Conservation (phyloP, 1,140 invertebrate genomes). For the Micrasema longulum region DNA sequence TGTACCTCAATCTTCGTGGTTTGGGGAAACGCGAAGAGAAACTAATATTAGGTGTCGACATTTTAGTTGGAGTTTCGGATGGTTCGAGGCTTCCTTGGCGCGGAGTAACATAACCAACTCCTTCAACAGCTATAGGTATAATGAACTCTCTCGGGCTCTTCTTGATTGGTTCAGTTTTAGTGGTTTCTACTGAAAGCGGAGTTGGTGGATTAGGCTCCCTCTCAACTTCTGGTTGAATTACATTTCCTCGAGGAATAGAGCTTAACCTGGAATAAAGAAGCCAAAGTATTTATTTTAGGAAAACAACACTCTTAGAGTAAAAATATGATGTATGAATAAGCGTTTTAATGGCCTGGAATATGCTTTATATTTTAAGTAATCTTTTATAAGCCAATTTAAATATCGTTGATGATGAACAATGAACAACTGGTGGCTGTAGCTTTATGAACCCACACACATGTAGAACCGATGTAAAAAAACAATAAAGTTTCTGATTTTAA, state of each 20-base stretch:
- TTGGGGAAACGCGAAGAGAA: constrained; percentile 54
- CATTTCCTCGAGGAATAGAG: constrained; percentile 44
- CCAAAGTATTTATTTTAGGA: not conserved
- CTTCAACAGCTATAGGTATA: constrained; percentile 91
- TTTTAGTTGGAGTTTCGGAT: constrained; percentile 69
- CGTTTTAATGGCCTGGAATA: too few species aligned
- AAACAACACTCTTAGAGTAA: too few species aligned
- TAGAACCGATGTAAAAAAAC: too few species aligned
- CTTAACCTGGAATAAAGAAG: constrained; percentile 24
- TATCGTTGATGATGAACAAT: too few species aligned
- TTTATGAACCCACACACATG: too few species aligned
- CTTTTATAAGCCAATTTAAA: too few species aligned
- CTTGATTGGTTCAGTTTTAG: constrained; percentile 78
- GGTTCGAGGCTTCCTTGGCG: constrained; percentile 80
- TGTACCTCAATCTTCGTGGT: constrained; percentile 67
- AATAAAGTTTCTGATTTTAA: too few species aligned
- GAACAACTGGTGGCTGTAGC: too few species aligned
- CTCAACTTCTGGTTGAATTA: constrained; percentile 29
- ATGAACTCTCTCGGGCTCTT: constrained; percentile 91
- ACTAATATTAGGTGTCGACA: constrained; percentile 56
- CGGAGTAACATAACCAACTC: constrained; percentile 86
- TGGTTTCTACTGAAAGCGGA: constrained; percentile 55
- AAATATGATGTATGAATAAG: too few species aligned
- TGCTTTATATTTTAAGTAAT: too few species aligned
- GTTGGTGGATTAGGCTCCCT: constrained; percentile 55